These are phyloP conservation scores for Spilarctia lutea DNA, from an alignment of 2,888 invertebrate species.

Conservation along the genomic window DNA sequence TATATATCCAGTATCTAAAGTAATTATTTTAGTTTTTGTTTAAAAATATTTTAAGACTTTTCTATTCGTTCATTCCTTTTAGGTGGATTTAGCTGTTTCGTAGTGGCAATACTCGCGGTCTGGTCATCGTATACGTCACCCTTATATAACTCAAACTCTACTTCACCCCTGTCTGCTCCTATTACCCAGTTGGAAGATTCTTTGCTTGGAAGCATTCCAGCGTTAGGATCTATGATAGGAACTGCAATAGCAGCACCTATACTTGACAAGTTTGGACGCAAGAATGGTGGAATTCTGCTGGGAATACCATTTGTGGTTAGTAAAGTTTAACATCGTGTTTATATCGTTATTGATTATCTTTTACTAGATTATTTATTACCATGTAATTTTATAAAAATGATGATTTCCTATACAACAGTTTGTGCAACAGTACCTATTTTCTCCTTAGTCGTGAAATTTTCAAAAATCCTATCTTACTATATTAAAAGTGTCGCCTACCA, in stretches of 20 bases:
- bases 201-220: constrained; percentile 67
- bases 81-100: constrained; percentile 18
- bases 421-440: no score
- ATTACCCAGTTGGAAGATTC: constrained; percentile 67
- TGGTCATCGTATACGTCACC: constrained; percentile 23
- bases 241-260: constrained; percentile 59
- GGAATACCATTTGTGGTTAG: constrained; percentile 82
- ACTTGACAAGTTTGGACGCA: constrained; percentile 65
- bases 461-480: no score
- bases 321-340: constrained; percentile 9
- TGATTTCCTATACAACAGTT: no score
- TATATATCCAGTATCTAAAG: neutral
- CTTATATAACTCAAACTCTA: constrained; percentile 19
- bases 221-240: constrained; percentile 62
- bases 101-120: neutral
- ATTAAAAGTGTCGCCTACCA: no score
- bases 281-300: constrained; percentile 61
- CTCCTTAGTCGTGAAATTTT: no score
- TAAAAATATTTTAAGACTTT: neutral
- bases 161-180: neutral
- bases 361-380: no score
- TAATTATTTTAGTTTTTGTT: neutral
- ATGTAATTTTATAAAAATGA: no score
- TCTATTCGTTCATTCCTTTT: neutral
- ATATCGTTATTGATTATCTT: no score